Evolutionary conservation across 2,797 vertebrate species (phyloP).

Genomic region (Xiphophorus birchmanni): DNA sequence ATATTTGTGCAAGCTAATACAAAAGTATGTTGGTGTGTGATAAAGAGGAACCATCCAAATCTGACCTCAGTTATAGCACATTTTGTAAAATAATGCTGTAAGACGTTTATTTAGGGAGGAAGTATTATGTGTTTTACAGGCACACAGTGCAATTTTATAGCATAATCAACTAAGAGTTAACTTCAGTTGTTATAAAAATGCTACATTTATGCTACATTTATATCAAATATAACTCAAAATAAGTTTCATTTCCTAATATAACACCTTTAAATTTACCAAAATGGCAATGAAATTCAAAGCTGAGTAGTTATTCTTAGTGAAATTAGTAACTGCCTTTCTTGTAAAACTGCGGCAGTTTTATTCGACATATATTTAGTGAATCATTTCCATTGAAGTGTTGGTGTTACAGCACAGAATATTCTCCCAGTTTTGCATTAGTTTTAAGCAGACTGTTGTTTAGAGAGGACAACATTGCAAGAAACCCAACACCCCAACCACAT

Average conservation of each 20-base stretch:
- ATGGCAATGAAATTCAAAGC: neutral
- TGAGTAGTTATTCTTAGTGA: neutral
- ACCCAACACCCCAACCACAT: constrained; percentile 6
- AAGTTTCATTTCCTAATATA: no score
- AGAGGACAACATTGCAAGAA: constrained; percentile 12
- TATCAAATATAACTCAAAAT: no score
- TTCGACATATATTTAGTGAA: neutral
- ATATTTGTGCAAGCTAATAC: neutral
- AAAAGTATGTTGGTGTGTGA: neutral
- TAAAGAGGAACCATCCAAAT: neutral
- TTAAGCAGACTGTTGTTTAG: neutral
- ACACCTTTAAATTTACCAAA: neutral
- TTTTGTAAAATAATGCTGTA: no score
- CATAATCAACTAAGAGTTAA: no score
- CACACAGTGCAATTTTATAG: no score
- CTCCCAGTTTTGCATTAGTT: neutral
- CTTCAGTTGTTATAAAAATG: no score
- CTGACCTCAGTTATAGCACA: neutral
- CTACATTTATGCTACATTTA: no score
- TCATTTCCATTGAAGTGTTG: neutral
- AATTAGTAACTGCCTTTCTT: neutral
- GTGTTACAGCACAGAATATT: neutral
- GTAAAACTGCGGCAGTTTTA: neutral
- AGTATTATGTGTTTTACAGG: no score
- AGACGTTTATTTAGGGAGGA: no score